Evolutionary conservation across 2,797 vertebrate genomes (phyloP), one percentile per base, ranked within the genome.

Genomic region (Galaxias olidus): DNA sequence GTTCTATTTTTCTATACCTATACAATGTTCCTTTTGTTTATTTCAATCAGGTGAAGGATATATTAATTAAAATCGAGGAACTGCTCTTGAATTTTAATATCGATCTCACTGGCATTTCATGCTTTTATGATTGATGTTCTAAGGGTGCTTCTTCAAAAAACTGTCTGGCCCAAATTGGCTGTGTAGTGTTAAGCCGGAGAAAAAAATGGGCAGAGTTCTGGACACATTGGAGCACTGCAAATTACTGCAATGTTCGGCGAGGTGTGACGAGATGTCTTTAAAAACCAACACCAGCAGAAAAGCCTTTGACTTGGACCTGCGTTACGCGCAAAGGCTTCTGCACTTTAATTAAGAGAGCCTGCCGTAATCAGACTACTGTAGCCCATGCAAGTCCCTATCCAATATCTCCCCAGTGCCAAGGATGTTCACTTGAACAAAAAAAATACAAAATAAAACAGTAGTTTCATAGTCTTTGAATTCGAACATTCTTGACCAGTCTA

Each of bases 291-390:
- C 71, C 79, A 85, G 84, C 88, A 82, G 82, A 85, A 89, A 86
- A 82, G 81, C 83, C 83, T 88, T 85, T 85, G 83, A 86, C 82
- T 88, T 79, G 79, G 82, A 88, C 82, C 84, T 86, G 84, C 81
- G 81, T 84, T 15, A 42, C 30, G n/a, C 30, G 30, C 10, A n/a
- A 4, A 30, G n/a, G 59, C 30, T 17, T 30, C 59, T 50, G 59
- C 81, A 80, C 85, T 88, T 88, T 88, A 90, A 89, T 87, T 89
- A 89, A 87, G 84, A 84, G 77, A 75, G 82, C 72, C 15, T 76
- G 61, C 51, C 79, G 81, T 88, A 88, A 90, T 89, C 87, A 88
- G 79, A 85, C 85, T 68, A 58, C 74, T 69, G 30, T 30, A 30
- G 30, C 30, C 73, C 82, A 87, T 89, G 81, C 85, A 74, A 77